phyloP scores from a whole-genome alignment of 2,797 vertebrate genomes.

The Spizella passerina region DNA sequence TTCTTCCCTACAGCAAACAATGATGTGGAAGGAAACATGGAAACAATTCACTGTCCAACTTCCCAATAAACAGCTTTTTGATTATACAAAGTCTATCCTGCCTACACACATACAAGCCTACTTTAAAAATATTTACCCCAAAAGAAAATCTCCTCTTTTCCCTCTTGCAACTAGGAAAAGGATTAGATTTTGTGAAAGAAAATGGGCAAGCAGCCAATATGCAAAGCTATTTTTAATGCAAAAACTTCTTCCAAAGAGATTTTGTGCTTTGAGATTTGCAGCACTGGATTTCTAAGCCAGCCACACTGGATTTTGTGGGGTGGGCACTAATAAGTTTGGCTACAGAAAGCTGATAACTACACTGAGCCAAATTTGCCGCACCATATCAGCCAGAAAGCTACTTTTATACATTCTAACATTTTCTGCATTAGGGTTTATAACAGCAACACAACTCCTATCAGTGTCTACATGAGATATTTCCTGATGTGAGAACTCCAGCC shows the following conservation, averaged over 20 bases:
- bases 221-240: constrained; percentile 46
- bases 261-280: constrained; percentile 48
- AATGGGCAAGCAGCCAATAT: constrained; percentile 33
- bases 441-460: not conserved
- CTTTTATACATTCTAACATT: not conserved
- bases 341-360: constrained; percentile 18
- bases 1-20: not conserved
- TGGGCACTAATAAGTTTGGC: constrained; percentile 30
- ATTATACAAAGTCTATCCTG: not conserved
- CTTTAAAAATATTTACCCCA: not conserved
- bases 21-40: not conserved
- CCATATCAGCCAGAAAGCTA: constrained; percentile 20
- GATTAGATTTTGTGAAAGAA: constrained; percentile 42
- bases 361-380: constrained; percentile 30
- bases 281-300: constrained; percentile 30
- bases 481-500: not conserved
- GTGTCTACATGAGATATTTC: not conserved
- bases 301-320: constrained; percentile 22
- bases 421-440: constrained; percentile 6
- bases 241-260: constrained; percentile 51
- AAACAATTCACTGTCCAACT: not conserved
- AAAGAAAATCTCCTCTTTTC: not conserved
- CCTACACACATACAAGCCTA: not conserved
- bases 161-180: not conserved
- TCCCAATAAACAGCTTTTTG: not conserved